These are phyloP conservation scores for Drosophila paulistorum DNA, from an alignment of 1,140 invertebrate species.

Conservation along the genomic window DNA sequence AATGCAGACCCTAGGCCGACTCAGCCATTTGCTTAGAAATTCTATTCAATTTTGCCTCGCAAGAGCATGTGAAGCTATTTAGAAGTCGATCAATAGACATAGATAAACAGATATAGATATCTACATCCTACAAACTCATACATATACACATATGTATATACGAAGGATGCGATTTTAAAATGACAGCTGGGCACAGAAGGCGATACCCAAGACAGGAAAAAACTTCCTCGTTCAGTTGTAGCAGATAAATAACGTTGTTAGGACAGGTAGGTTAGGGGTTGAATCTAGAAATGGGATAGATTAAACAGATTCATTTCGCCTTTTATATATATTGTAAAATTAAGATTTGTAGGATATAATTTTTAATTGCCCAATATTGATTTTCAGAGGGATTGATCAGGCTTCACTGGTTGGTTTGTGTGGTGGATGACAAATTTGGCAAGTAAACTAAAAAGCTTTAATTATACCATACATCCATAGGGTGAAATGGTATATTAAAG, in stretches of 20 bases:
- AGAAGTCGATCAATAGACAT: slow-evolving; percentile 35
- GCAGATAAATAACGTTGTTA: background rate
- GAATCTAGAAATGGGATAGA: background rate
- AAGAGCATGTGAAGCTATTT: slow-evolving; percentile 68
- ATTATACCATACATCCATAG: too few species aligned
- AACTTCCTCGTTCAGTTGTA: background rate
- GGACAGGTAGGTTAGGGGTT: background rate
- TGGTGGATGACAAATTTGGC: too few species aligned
- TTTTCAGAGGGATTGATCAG: too few species aligned
- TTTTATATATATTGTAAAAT: background rate
- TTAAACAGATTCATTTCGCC: background rate
- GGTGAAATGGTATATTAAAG: too few species aligned
- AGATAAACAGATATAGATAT: slow-evolving; percentile 21
- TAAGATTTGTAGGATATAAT: background rate
- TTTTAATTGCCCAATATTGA: too few species aligned
- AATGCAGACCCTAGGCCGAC: slow-evolving; percentile 66
- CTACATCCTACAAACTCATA: too few species aligned
- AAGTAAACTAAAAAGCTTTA: too few species aligned
- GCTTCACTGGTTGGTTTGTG: too few species aligned
- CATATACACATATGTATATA: too few species aligned
- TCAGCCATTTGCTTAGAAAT: slow-evolving; percentile 56
- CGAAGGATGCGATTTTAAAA: background rate
- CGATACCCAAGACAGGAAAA: background rate
- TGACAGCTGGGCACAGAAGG: background rate
- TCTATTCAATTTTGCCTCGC: slow-evolving; percentile 38